Base-by-base conservation (phyloP, 2,113 vertebrate species). In the Halichoeres trimaculatus region DNA sequence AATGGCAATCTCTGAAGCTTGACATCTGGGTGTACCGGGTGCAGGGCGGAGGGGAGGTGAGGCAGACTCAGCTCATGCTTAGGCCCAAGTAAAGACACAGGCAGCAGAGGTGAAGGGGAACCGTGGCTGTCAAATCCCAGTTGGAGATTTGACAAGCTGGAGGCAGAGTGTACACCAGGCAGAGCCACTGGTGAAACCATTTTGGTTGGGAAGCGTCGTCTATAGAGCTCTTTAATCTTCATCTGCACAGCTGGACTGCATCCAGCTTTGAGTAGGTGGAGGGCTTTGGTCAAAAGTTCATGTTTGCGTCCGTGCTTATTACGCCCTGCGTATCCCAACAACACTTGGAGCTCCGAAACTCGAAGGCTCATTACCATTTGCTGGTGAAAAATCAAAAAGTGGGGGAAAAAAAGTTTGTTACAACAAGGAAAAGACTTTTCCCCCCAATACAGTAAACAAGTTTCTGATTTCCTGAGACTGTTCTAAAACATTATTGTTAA, bases 291-390 rank as follows among this genome's bases (percentile, higher is more conserved):
- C 86, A 99, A 96, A 86, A 99, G 98, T 97, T 99, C 98, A 92
- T 99, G 98, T 95, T 99, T 99, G 81, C 98, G 96, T 38, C 98
- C 98, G 94, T 99, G 98, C 90, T 99, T 99, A 94, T 99, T 99
- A 76, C 98, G 95, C 59, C 98, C 98, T 17, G 98, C 98, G 93
- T 99, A 99, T 69, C 98, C 97, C 94, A 99, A 93, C 83, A 99
- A 95, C 85, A 99, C 98, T 93, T 99, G 98, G 83, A 99, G 96
- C 90, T 99, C 98, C 88, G 98, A 99, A 81, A 99, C 98, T 93
- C 98, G 93, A 93, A 99, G 97, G 96, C 98, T 99, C 97, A 99
- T 99, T 91, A 99, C 97, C 98, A 99, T 99, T 99, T 99, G 98
- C 98, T 99, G 95, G 83, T 40, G 35, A 47, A 83, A 86, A 80